Percentiles rank a stretch among this genome's conserved stretches.
phyloP scores from a whole-genome alignment of 1,140 invertebrate genomes.

The Temnothorax curvispinosus region DNA sequence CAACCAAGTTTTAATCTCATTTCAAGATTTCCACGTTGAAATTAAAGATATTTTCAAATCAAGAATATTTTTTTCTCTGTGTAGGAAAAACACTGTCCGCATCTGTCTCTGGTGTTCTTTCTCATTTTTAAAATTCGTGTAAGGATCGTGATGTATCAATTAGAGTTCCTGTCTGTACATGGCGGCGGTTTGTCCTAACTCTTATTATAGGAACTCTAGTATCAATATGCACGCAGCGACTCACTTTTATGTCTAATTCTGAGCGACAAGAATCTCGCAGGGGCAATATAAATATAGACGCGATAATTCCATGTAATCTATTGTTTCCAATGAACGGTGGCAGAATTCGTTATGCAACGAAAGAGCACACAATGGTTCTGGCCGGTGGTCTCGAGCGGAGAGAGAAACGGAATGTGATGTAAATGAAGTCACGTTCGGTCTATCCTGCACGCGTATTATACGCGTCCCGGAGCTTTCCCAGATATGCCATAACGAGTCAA shows the following conservation, averaged over 20 bases:
- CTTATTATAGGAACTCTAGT: too few relatives aligned
- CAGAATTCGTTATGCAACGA: conserved; percentile 35
- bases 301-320: conserved; percentile 12
- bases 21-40: too few relatives aligned
- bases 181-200: too few relatives aligned
- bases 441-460: background rate
- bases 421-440: conserved; percentile 49
- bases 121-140: background rate
- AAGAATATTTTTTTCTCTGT: too few relatives aligned
- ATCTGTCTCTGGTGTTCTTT: background rate
- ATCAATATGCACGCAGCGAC: too few relatives aligned
- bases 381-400: conserved; percentile 22
- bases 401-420: conserved; percentile 55
- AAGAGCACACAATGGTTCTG: conserved; percentile 27
- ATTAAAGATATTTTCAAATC: too few relatives aligned
- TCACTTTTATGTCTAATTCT: background rate
- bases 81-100: background rate
- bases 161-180: too few relatives aligned
- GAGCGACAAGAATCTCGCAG: background rate
- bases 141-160: too few relatives aligned
- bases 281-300: background rate
- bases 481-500: conserved; percentile 10
- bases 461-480: conserved; percentile 19
- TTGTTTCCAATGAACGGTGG: conserved; percentile 25
- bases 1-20: too few relatives aligned